A percentile compares a stretch with the other conserved stretches of the same genome.
Evolutionary conservation across 2,797 vertebrate genomes (phyloP).

Genomic region (Sylvia borin): DNA sequence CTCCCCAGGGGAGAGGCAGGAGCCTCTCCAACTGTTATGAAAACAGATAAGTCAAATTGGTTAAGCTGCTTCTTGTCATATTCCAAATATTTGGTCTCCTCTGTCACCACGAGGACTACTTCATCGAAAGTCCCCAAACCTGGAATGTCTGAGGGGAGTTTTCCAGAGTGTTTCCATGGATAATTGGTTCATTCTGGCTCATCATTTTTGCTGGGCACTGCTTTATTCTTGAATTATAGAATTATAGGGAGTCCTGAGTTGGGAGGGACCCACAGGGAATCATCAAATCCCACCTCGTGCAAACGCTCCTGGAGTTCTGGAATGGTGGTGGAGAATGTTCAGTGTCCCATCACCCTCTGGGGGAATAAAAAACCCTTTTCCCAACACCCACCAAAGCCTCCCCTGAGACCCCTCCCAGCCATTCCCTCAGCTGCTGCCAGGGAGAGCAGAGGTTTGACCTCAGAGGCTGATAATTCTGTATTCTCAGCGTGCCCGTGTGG

Average conservation of each 20-base stretch:
- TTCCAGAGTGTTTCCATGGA: background rate
- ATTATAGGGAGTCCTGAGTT: background rate
- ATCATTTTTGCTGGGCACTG: rapidly evolving
- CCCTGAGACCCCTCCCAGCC: background rate
- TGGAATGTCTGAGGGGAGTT: rapidly evolving
- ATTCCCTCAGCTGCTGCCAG: background rate
- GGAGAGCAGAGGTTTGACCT: background rate
- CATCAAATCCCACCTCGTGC: background rate
- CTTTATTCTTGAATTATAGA: background rate
- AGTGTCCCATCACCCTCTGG: background rate
- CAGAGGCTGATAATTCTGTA: rapidly evolving
- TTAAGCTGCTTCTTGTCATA: background rate
- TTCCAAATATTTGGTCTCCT: constrained; percentile 41
- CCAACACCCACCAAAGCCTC: background rate
- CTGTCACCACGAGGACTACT: background rate
- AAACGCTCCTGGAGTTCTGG: rapidly evolving
- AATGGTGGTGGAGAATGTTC: background rate
- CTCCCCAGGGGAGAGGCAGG: background rate
- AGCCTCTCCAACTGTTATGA: constrained; percentile 35
- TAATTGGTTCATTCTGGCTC: background rate
- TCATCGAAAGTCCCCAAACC: no score
- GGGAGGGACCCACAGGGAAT: background rate
- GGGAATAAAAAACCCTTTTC: background rate
- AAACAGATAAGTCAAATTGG: constrained; percentile 13
- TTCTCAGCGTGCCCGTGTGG: background rate